These are phyloP conservation scores for Sardinella longiceps DNA, from an alignment of 2,797 vertebrate genomes.

Conservation along the genomic window DNA sequence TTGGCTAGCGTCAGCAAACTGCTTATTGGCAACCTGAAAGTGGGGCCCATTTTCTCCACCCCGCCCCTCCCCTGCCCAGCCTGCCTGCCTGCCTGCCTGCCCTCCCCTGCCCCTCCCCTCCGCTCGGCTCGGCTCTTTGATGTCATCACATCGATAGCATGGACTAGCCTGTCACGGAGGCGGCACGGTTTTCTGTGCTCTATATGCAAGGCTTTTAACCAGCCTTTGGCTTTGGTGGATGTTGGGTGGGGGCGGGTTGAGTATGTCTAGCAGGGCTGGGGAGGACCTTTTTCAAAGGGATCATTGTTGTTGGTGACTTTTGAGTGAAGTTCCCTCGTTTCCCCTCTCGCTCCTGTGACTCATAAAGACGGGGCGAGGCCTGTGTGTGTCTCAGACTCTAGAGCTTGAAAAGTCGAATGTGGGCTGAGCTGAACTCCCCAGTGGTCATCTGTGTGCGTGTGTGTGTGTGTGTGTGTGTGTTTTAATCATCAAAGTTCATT, in stretches of 20 bases:
- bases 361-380: not conserved
- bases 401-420: not conserved
- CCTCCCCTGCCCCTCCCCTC: not conserved
- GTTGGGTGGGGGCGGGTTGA: not conserved
- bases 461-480: not conserved
- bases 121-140: not conserved
- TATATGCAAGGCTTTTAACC: not conserved
- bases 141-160: not conserved
- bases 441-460: not conserved
- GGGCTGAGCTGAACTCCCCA: not conserved
- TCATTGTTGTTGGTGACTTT: conserved; percentile 17
- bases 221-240: conserved; percentile 10
- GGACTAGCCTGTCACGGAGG: not conserved
- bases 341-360: not conserved
- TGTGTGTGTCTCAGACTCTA: not conserved
- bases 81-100: too few species aligned
- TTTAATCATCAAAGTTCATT: not conserved
- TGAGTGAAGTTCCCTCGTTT: conserved; percentile 25
- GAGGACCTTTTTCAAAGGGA: not conserved
- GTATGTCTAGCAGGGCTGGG: not conserved
- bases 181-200: not conserved
- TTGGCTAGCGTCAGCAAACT: conserved; percentile 26
- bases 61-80: not conserved
- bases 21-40: conserved; percentile 25
- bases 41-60: conserved; percentile 13